A percentile compares a stretch with the other conserved stretches of the same genome.
These are phyloP conservation scores for Hofmannophila pseudospretella DNA, from an alignment of 2,888 invertebrate genomes.

Conservation along the genomic window DNA sequence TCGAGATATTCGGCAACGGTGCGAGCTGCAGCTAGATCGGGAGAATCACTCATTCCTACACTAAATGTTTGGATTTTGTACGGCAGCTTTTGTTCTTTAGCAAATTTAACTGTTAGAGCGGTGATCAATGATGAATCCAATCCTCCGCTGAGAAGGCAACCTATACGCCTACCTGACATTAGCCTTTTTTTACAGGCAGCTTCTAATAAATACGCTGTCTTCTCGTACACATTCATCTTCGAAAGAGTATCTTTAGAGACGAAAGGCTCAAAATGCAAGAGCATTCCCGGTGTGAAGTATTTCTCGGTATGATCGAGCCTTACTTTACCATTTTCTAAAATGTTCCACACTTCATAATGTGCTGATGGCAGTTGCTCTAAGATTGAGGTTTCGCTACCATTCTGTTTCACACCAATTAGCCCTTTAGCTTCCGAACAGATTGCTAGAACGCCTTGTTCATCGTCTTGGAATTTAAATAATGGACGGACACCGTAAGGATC, in stretches of 20 bases:
- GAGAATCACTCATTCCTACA: constrained; percentile 90
- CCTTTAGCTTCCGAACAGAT: constrained; percentile 85
- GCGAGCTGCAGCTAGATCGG: constrained; percentile 91
- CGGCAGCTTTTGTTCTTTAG: constrained; percentile 79
- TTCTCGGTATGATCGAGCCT: constrained; percentile 68
- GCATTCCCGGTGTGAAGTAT: constrained; percentile 80
- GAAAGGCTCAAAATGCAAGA: constrained; percentile 48
- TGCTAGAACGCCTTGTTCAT: constrained; percentile 76
- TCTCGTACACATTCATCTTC: constrained; percentile 70
- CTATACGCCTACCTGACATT: constrained; percentile 90
- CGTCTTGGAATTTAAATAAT: constrained; percentile 79
- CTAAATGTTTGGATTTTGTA: constrained; percentile 92
- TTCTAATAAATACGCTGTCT: constrained; percentile 80
- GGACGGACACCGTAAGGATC: constrained; percentile 91
- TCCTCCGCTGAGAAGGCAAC: constrained; percentile 91
- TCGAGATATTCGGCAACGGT: constrained; percentile 89
- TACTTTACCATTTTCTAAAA: constrained; percentile 78
- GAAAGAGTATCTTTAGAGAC: constrained; percentile 55
- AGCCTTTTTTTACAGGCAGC: constrained; percentile 88
- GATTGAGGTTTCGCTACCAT: constrained; percentile 46
- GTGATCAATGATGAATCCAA: constrained; percentile 91
- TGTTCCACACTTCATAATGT: constrained; percentile 82
- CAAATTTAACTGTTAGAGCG: constrained; percentile 81
- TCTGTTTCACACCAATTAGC: constrained; percentile 53
- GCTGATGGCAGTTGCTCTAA: constrained; percentile 87